Base-by-base conservation (phyloP, 64 coral and sea anemone genomes). In the Anthopleura sola region DNA sequence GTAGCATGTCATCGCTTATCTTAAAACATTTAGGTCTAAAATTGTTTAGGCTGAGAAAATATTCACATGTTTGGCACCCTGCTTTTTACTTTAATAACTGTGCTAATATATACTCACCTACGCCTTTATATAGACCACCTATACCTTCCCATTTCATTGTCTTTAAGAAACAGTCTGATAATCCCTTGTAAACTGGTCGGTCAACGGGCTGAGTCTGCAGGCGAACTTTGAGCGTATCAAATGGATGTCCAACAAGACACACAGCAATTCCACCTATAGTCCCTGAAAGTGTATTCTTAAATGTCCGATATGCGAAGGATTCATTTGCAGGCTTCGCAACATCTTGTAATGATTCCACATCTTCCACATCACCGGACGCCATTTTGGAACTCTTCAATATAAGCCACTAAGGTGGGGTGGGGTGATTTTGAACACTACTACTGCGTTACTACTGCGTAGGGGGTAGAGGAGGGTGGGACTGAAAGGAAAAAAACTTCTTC, bases 71-170 rank as follows among this genome's bases (percentile, higher is more conserved):
- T 36, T 15, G 23, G 15, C n/a, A 83, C 10, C 21, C 15, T 55
- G 6, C 19, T 56, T 28, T 58, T 5, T 58, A 14, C 24, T 53
- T 49, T 66, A 66, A 29, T 66, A 66, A n/a, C 10, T 66, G 21
- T 66, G 47, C 46, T 76, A 11, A 29, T 75, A 55, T 23, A 16
- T 32, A 82, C 90, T 19, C 81, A 96, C 94, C 94, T 0, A 96
- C 94, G 4, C 94, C 94, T 92, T 96, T 96, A 54, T 96, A 96
- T 24, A 96, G 77, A 19, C 94, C 94, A 33, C 94, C 94, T 56
- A 96, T 96, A 7, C 94, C 94, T 92, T 96, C 94, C 94, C 94
- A 96, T 84, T 96, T 96, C 84, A 96, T 60, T 3, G 94, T 96
- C 78, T 96, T 96, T 3, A 96, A n/a, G 75, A 96, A 96, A 28